Conservation (phyloP, 1,140 invertebrate genomes). For the Mamestra configurata region DNA sequence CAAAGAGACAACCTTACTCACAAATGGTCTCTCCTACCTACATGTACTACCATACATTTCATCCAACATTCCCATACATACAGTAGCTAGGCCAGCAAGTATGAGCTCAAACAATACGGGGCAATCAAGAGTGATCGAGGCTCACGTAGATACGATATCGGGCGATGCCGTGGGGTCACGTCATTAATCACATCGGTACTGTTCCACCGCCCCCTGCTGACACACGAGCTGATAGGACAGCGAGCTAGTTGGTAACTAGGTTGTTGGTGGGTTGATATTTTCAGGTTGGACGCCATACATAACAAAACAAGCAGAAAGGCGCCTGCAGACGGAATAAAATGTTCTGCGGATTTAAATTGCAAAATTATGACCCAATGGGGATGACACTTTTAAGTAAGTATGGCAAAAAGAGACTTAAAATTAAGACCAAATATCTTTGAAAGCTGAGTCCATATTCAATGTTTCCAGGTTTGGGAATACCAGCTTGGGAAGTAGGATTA, state of each 20-base stretch:
- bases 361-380: no score
- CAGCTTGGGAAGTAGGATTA: no score
- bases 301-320: no score
- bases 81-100: not conserved
- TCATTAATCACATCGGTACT: constrained; percentile 78
- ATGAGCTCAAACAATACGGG: constrained; percentile 65
- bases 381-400: no score
- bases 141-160: constrained; percentile 62
- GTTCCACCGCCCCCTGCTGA: constrained; percentile 55
- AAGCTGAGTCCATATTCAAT: no score
- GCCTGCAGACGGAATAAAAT: no score
- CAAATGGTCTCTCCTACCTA: no score
- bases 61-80: not conserved
- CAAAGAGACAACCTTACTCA: not conserved
- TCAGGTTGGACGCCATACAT: no score
- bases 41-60: not conserved
- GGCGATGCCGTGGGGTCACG: constrained; percentile 65
- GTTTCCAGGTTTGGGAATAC: no score
- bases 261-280: not conserved
- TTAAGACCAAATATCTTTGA: no score
- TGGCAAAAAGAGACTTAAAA: no score
- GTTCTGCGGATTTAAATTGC: no score
- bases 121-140: constrained; percentile 70
- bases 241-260: not conserved
- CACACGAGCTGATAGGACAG: constrained; percentile 23